Percentiles rank a stretch among this genome's conserved stretches.
phyloP scores from a whole-genome alignment of 2,888 invertebrate genomes.

The Rotaria macrura region DNA sequence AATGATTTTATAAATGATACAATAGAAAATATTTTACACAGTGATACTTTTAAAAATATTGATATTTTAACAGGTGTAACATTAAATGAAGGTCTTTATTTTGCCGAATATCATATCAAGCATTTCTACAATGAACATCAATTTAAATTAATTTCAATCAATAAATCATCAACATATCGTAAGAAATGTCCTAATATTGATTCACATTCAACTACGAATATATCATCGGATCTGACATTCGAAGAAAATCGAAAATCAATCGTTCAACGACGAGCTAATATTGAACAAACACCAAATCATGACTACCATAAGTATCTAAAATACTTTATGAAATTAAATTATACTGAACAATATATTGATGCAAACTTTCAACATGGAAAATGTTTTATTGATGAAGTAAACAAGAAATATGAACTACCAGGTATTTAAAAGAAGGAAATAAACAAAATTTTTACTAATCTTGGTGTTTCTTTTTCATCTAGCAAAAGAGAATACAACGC shows the following conservation, averaged over 20 bases:
- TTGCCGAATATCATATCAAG: slow-evolving; percentile 9
- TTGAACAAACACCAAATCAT: not conserved
- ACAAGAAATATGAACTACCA: not conserved
- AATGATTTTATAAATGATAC: slow-evolving; percentile 15
- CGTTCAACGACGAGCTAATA: too few species aligned
- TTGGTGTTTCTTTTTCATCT: not conserved
- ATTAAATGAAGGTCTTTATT: slow-evolving; percentile 11
- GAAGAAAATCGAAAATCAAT: too few species aligned
- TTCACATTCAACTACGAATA: not conserved
- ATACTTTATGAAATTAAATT: not conserved
- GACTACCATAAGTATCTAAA: not conserved
- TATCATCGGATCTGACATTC: not conserved
- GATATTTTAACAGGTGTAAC: slow-evolving; percentile 9
- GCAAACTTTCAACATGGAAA: slow-evolving; percentile 10
- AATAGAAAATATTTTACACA: not conserved
- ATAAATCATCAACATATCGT: not conserved
- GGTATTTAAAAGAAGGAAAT: not conserved
- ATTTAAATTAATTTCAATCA: too few species aligned
- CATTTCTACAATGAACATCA: not conserved
- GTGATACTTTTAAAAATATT: not conserved
- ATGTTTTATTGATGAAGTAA: not conserved
- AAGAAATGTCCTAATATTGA: not conserved
- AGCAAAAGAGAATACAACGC: not conserved
- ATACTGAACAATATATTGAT: not conserved
- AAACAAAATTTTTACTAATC: not conserved